Evolutionary conservation across 2,797 vertebrate species (phyloP), one percentile per base, ranked within the genome.

Genomic region (Percopsis omiscomaycus): DNA sequence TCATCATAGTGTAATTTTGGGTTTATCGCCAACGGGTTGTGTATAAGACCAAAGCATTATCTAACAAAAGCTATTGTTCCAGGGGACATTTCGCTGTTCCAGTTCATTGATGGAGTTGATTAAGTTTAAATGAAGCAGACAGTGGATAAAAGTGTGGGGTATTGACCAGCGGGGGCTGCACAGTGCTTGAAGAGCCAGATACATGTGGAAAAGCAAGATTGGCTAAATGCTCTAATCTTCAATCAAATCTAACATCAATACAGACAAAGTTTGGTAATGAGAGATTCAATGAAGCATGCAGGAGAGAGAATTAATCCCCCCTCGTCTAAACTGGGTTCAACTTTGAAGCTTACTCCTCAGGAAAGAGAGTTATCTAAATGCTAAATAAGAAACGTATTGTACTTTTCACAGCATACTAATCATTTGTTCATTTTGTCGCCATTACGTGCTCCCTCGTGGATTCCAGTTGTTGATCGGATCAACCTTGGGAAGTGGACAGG

Each of bases 181-280:
- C 91, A 84, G 89, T 78, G 93, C 94, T 94, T 94, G 94, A 95
- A 94, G 94, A 94, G 93, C 92, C 94, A 89, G 95, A 94, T 94
- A 95, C 95, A 95, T 87, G 94, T 92, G 93, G 94, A 96, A 97
- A 95, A 95, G 96, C 95, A 95, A 96, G 95, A 96, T 98, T 95
- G 95, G 94, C 95, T 98, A 98, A 99, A 99, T 98, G 96, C 95
- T 98, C 95, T 99, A 99, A 99, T 98, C 97, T 99, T 98, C 96
- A 99, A 98, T 98, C 95, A 96, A 96, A 97, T 97, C 96, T 97
- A 94, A 97, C 96, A 98, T 98, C 95, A 97, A 96, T 96, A 96
- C 96, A 95, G 95, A 97, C 96, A 98, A 98, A 98, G 96, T 98
- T 98, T 96, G 95, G 95, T 98, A 99, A 99, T 98, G 96, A 98